Conservation (phyloP, 2,888 invertebrate genomes). For the Aleiodes leptofemur region DNA sequence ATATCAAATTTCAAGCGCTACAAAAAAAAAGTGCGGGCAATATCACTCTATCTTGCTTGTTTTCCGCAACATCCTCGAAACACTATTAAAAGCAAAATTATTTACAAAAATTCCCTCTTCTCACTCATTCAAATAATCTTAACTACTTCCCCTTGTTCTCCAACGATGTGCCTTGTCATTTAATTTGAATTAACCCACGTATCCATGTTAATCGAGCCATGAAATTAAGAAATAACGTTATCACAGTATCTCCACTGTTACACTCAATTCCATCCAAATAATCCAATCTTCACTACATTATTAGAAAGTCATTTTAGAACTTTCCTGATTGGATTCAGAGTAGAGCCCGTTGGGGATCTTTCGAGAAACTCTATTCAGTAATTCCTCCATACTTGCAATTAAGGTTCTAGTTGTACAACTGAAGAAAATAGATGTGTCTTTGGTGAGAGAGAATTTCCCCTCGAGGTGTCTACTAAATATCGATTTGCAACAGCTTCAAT, state of each 20-base stretch:
- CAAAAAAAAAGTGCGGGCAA: too few relatives aligned
- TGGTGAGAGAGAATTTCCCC: background rate
- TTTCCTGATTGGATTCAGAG: constrained; percentile 50
- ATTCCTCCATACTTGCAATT: constrained; percentile 48
- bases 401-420: constrained; percentile 45
- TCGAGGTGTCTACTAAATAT: too few relatives aligned
- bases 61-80: too few relatives aligned
- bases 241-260: constrained; percentile 18
- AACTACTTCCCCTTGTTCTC: too few relatives aligned
- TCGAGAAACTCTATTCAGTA: constrained; percentile 14
- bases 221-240: constrained; percentile 36
- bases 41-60: too few relatives aligned
- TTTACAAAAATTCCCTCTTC: too few relatives aligned
- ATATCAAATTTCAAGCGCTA: too few relatives aligned
- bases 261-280: constrained; percentile 36
- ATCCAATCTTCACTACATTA: constrained; percentile 50
- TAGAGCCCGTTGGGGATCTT: constrained; percentile 34
- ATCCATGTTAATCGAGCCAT: constrained; percentile 6
- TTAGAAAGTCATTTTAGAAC: constrained; percentile 56
- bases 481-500: too few relatives aligned
- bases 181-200: background rate
- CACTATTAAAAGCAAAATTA: too few relatives aligned
- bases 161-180: too few relatives aligned
- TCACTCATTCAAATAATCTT: too few relatives aligned
- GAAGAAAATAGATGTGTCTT: constrained; percentile 39